Percentiles rank a stretch among this genome's conserved stretches.
These are phyloP conservation scores for Philereme vetulata DNA, from an alignment of 2,888 invertebrate genomes.

Conservation along the genomic window DNA sequence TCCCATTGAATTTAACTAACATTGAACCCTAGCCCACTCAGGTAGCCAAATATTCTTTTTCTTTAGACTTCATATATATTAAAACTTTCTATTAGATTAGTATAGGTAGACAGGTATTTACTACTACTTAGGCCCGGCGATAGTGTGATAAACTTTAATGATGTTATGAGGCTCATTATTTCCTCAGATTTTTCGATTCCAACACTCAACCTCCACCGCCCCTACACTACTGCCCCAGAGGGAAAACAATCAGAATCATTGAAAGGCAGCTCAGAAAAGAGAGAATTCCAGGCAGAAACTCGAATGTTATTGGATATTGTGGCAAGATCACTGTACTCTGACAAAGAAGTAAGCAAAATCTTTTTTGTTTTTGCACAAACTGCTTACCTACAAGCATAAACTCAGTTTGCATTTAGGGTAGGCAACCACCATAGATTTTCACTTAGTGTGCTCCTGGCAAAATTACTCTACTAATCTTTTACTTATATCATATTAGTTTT, in stretches of 20 bases:
- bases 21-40: too few species aligned
- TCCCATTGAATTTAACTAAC: too few species aligned
- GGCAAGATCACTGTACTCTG: conserved; percentile 97
- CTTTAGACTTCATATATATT: neutral
- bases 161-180: neutral
- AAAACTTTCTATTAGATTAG: too few species aligned
- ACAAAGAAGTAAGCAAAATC: conserved; percentile 90
- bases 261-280: conserved; percentile 87
- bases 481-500: too few species aligned
- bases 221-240: conserved; percentile 59
- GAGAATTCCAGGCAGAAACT: conserved; percentile 98
- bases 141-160: too few species aligned
- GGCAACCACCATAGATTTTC: too few species aligned
- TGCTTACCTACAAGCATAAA: too few species aligned
- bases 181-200: conserved; percentile 31
- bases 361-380: neutral
- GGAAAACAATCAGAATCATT: conserved; percentile 65
- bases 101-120: too few species aligned
- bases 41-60: neutral
- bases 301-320: conserved; percentile 98
- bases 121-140: too few species aligned
- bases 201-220: conserved; percentile 36
- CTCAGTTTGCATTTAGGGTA: too few species aligned
- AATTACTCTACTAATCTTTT: too few species aligned
- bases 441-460: too few species aligned